A percentile compares a stretch with the other conserved stretches of the same genome.
phyloP scores from a whole-genome alignment of 2,888 invertebrate species.

The Andrena trimmerana region DNA sequence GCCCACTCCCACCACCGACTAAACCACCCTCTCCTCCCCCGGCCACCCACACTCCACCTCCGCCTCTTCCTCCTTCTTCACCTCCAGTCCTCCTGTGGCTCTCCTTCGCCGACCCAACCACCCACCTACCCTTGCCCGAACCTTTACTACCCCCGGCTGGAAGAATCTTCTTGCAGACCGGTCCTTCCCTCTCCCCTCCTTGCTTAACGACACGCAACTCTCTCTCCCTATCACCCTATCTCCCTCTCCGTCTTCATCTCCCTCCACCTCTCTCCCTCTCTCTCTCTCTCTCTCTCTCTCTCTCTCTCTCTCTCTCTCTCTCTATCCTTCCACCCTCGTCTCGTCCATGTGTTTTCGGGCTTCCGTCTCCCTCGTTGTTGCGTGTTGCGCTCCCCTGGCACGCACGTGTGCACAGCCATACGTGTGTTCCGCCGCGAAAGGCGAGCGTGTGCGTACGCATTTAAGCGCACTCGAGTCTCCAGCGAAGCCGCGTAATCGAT shows the following conservation, averaged over 20 bases:
- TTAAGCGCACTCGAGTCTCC: not conserved
- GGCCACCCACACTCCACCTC: constrained; percentile 55
- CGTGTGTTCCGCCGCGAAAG: constrained; percentile 24
- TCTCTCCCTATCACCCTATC: constrained; percentile 13
- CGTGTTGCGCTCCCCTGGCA: not conserved
- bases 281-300: not conserved
- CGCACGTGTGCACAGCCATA: constrained; percentile 14
- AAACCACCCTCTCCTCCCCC: constrained; percentile 71
- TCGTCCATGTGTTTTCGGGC: constrained; percentile 3
- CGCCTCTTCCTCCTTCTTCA: constrained; percentile 65
- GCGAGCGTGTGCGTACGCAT: constrained; percentile 1
- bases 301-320: no score
- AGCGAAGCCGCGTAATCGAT: constrained; percentile 53
- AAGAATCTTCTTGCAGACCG: constrained; percentile 76
- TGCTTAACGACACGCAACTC: constrained; percentile 56
- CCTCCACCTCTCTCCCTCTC: not conserved
- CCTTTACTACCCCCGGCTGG: constrained; percentile 72
- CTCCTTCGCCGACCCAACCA: constrained; percentile 72
- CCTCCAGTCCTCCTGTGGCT: constrained; percentile 71
- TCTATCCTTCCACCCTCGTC: no score
- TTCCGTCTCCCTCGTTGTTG: constrained; percentile 2
- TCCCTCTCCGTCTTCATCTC: constrained; percentile 29
- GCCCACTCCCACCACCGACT: constrained; percentile 76
- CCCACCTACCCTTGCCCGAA: constrained; percentile 67
- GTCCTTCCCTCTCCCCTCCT: constrained; percentile 61